These are phyloP conservation scores for Argopecten irradians DNA, from an alignment of 1,140 invertebrate species.

Conservation along the genomic window DNA sequence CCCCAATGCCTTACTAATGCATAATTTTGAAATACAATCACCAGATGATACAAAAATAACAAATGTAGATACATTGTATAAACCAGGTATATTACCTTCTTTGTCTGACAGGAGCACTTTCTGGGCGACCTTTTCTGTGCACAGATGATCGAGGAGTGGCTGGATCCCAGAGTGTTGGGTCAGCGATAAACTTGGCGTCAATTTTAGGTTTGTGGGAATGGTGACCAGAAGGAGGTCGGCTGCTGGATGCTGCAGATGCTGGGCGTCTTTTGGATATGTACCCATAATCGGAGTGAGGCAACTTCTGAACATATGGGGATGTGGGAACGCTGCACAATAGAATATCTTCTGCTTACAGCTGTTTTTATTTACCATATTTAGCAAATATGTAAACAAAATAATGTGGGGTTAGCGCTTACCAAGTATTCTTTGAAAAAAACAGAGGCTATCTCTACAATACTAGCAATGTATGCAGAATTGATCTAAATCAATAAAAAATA, in stretches of 20 bases:
- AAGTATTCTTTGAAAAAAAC: neutral
- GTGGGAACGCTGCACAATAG: conserved; percentile 52
- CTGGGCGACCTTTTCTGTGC: conserved; percentile 51
- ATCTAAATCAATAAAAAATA: neutral
- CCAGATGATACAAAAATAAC: neutral
- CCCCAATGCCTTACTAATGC: neutral
- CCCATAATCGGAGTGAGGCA: conserved; percentile 64
- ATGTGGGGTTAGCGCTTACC: too few relatives aligned
- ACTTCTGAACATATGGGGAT: conserved; percentile 72
- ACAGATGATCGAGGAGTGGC: conserved; percentile 65
- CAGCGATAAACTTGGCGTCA: conserved; percentile 75
- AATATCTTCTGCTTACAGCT: neutral
- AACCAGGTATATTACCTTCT: conserved; percentile 59
- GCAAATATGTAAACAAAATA: too few relatives aligned
- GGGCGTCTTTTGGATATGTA: conserved; percentile 58
- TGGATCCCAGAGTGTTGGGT: conserved; percentile 72
- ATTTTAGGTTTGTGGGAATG: conserved; percentile 70
- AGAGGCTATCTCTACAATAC: neutral
- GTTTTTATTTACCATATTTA: too few relatives aligned
- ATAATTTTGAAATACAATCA: neutral
- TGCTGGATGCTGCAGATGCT: conserved; percentile 55
- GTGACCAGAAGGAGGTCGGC: conserved; percentile 32
- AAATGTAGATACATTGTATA: neutral
- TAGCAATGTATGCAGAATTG: neutral
- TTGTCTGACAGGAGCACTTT: conserved; percentile 66